These are phyloP conservation scores for Gambelia wislizenii DNA, from an alignment of 2,797 vertebrate species.

Conservation along the genomic window DNA sequence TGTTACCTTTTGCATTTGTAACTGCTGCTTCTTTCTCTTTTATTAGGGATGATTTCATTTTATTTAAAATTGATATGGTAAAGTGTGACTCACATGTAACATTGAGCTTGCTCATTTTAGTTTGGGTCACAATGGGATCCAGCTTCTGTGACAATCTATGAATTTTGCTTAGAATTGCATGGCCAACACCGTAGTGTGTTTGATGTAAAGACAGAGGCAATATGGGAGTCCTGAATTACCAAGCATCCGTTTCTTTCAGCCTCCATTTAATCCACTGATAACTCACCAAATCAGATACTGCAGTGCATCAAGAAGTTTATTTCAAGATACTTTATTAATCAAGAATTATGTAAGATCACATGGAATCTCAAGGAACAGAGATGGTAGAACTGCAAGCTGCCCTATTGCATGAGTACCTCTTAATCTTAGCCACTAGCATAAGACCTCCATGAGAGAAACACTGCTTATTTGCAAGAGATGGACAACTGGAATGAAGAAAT, in stretches of 20 bases:
- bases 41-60: not conserved
- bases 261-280: not conserved
- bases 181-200: not conserved
- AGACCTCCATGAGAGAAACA: not conserved
- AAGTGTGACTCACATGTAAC: not conserved
- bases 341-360: conserved; percentile 15
- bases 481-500: conserved; percentile 3
- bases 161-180: not conserved
- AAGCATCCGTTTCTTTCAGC: not conserved
- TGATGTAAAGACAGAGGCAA: not conserved
- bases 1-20: not conserved
- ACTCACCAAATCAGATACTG: conserved; percentile 6
- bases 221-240: not conserved
- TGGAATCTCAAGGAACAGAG: conserved; percentile 4
- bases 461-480: not conserved
- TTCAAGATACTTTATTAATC: conserved; percentile 39
- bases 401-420: conserved; percentile 2
- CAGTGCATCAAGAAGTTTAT: not conserved
- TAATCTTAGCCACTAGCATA: not conserved
- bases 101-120: not conserved
- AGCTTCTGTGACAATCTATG: not conserved
- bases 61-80: not conserved
- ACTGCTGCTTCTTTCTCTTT: not conserved
- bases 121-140: not conserved
- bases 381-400: not conserved